These are phyloP conservation scores for Styela plicata DNA, from an alignment of 23 tunicate genomes.

Conservation along the genomic window DNA sequence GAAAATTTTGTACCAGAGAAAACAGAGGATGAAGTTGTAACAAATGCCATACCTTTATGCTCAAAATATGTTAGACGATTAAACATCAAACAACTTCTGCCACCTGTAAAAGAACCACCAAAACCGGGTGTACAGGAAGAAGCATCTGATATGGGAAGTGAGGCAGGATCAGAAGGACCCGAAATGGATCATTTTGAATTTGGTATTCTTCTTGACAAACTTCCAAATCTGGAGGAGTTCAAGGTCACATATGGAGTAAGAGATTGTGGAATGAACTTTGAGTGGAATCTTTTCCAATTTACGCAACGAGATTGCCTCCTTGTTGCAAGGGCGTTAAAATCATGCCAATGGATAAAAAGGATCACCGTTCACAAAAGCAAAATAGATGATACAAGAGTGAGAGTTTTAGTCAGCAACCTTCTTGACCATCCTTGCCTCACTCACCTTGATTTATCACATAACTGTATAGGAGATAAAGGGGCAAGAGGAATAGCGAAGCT, in stretches of 20 bases:
- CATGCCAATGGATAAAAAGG: constrained; percentile 48
- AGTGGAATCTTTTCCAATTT: constrained; percentile 90
- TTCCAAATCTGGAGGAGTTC: constrained; percentile 77
- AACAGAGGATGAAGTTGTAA: constrained; percentile 48
- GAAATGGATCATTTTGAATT: constrained; percentile 88
- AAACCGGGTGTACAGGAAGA: constrained; percentile 37
- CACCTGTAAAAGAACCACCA: constrained; percentile 65
- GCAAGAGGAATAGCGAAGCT: constrained; percentile 93
- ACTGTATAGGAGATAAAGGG: constrained; percentile 82
- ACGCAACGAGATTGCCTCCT: constrained; percentile 85
- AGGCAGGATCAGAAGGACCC: constrained; percentile 72
- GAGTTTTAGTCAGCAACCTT: constrained; percentile 64
- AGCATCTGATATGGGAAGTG: constrained; percentile 66
- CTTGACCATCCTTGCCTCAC: constrained; percentile 81
- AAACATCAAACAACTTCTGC: constrained; percentile 77
- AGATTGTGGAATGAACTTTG: constrained; percentile 99
- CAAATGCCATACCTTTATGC: constrained; percentile 60
- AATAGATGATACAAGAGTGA: constrained; percentile 69
- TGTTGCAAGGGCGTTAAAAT: constrained; percentile 54
- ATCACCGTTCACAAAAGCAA: constrained; percentile 74
- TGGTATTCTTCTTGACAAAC: constrained; percentile 40
- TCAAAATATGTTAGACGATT: constrained; percentile 58
- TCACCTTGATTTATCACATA: constrained; percentile 72
- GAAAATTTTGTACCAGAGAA: constrained; percentile 91
- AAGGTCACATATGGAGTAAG: constrained; percentile 61